phyloP scores from a whole-genome alignment of 2,888 invertebrate species.

The Carcina quercana region DNA sequence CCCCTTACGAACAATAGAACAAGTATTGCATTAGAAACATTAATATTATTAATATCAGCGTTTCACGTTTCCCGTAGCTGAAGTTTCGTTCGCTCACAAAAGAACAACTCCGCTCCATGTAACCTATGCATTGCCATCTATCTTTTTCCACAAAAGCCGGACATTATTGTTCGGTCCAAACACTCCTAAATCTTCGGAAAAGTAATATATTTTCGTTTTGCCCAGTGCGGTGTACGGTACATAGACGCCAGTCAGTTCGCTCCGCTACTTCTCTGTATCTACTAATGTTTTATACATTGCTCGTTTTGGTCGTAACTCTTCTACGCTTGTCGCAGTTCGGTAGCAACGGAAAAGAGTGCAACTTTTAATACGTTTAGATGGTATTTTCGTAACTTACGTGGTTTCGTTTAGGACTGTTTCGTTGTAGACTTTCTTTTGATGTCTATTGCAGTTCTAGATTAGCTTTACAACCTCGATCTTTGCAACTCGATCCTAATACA shows the following conservation, averaged over 20 bases:
- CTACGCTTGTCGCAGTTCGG: slow-evolving; percentile 23
- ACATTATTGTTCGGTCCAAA: slow-evolving; percentile 77
- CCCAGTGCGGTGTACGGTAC: slow-evolving; percentile 65
- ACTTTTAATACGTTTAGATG: slow-evolving; percentile 39
- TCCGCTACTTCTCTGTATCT: slow-evolving; percentile 63
- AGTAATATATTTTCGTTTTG: slow-evolving; percentile 77
- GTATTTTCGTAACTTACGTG: slow-evolving; percentile 40
- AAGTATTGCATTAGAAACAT: slow-evolving; percentile 36
- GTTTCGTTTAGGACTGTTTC: slow-evolving; percentile 46
- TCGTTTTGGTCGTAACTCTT: slow-evolving; percentile 30
- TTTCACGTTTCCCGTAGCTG: slow-evolving; percentile 37
- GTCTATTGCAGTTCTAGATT: neutral
- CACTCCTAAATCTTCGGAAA: slow-evolving; percentile 75
- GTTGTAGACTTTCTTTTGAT: slow-evolving; percentile 36
- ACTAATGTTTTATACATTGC: slow-evolving; percentile 69
- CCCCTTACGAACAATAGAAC: slow-evolving; percentile 34
- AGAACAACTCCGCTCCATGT: slow-evolving; percentile 68
- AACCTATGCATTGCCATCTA: slow-evolving; percentile 73
- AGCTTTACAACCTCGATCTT: no score
- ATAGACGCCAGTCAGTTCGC: slow-evolving; percentile 54
- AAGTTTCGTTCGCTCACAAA: slow-evolving; percentile 69
- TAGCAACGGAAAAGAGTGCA: slow-evolving; percentile 44
- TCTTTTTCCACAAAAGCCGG: slow-evolving; percentile 76
- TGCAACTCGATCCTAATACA: no score
- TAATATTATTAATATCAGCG: slow-evolving; percentile 46